Percentiles rank a stretch among this genome's conserved stretches.
phyloP scores from a whole-genome alignment of 2,113 vertebrate genomes.

The Catharus bicknelli region DNA sequence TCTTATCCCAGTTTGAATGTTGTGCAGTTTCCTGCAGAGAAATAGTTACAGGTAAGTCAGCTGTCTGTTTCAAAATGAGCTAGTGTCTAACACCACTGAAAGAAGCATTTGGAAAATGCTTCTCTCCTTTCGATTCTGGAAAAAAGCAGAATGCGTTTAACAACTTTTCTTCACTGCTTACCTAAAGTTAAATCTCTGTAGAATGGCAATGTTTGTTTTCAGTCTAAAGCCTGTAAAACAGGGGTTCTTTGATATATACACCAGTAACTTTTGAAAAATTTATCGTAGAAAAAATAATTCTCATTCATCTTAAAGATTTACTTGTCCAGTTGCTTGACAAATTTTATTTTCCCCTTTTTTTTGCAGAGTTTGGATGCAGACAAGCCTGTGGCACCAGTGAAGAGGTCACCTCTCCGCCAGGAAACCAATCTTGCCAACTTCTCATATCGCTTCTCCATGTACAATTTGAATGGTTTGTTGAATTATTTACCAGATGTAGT shows the following conservation, averaged over 20 bases:
- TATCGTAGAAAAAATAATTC: background rate
- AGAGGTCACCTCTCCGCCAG: constrained; percentile 90
- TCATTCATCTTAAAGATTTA: background rate
- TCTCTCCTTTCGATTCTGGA: background rate
- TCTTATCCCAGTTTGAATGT: background rate
- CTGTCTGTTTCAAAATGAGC: background rate
- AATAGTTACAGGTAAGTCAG: background rate
- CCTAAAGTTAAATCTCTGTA: background rate
- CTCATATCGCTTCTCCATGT: constrained; percentile 99
- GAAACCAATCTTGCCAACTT: constrained; percentile 99
- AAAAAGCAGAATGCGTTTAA: background rate
- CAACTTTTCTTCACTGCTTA: background rate
- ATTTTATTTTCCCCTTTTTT: background rate
- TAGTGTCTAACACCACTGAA: background rate
- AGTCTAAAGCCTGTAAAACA: background rate
- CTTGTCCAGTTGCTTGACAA: background rate
- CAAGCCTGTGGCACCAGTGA: constrained; percentile 86
- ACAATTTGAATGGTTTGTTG: constrained; percentile 94
- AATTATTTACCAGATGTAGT: background rate
- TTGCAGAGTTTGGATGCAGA: constrained; percentile 93
- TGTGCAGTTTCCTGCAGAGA: background rate
- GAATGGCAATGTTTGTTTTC: background rate
- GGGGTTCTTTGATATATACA: background rate
- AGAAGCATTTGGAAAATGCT: background rate
- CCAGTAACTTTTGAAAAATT: background rate